Evolutionary conservation across 2,888 invertebrate genomes (phyloP).

Genomic region (Neocrepidodera transversa): DNA sequence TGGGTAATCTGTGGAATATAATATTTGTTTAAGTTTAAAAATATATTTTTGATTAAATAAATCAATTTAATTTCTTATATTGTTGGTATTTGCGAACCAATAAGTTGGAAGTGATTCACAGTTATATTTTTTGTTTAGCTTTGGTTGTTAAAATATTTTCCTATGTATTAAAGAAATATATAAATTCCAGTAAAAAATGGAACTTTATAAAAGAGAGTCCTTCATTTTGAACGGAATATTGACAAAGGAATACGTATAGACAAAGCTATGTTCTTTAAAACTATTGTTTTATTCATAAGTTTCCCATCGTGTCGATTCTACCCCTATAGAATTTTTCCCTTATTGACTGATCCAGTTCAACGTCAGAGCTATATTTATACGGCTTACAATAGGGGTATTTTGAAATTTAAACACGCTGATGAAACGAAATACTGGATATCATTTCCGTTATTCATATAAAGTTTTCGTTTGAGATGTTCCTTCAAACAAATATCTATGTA

Average conservation of each 20-base stretch:
- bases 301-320: constrained; percentile 55
- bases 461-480: constrained; percentile 19
- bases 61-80: too few species aligned
- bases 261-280: constrained; percentile 57
- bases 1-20: too few species aligned
- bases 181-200: too few species aligned
- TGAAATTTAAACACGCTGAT: constrained; percentile 56
- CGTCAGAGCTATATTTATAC: constrained; percentile 57
- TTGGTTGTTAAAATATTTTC: too few species aligned
- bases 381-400: constrained; percentile 56
- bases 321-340: constrained; percentile 57
- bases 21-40: too few species aligned
- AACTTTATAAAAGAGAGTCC: constrained; percentile 7
- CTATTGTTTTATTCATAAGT: constrained; percentile 63
- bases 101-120: too few species aligned
- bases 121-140: too few species aligned
- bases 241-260: constrained; percentile 47
- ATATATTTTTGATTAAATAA: too few species aligned
- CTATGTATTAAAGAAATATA: too few species aligned
- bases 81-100: too few species aligned
- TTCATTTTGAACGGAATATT: constrained; percentile 41
- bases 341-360: constrained; percentile 60
- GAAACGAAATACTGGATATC: constrained; percentile 52
- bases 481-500: constrained; percentile 21
- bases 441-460: constrained; percentile 38